These are phyloP conservation scores for Drosophila pectinifera DNA, from an alignment of 1,140 invertebrate species.

Conservation along the genomic window DNA sequence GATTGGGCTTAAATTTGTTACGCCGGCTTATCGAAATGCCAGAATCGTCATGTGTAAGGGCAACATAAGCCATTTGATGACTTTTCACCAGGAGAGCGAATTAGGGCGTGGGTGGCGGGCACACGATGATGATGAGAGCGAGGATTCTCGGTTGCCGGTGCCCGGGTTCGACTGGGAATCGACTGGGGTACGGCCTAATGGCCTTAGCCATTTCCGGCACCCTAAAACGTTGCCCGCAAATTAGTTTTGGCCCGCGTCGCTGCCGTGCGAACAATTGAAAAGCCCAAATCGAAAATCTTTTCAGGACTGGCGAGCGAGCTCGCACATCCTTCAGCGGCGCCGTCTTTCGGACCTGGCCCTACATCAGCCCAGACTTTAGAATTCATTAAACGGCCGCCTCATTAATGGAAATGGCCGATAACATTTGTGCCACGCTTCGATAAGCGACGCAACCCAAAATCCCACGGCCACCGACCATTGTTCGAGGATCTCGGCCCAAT, in stretches of 20 bases:
- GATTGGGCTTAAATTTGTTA: slow-evolving; percentile 72
- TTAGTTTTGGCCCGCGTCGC: slow-evolving; percentile 69
- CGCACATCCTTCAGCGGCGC: slow-evolving; percentile 61
- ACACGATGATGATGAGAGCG: slow-evolving; percentile 9
- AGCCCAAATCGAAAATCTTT: slow-evolving; percentile 80
- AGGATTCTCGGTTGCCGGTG: slow-evolving; percentile 10
- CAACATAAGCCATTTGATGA: slow-evolving; percentile 77
- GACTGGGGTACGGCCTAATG: slow-evolving; percentile 59
- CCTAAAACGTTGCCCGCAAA: slow-evolving; percentile 79
- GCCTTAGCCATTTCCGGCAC: slow-evolving; percentile 78
- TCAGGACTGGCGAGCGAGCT: slow-evolving; percentile 42
- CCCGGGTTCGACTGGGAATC: slow-evolving; percentile 17
- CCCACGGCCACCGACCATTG: slow-evolving; percentile 52
- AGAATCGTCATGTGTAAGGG: slow-evolving; percentile 73
- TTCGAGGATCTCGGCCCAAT: slow-evolving; percentile 67
- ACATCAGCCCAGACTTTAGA: slow-evolving; percentile 69
- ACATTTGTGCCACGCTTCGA: slow-evolving; percentile 80
- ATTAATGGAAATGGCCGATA: slow-evolving; percentile 84
- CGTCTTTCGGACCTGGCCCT: slow-evolving; percentile 7
- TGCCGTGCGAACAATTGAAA: slow-evolving; percentile 79
- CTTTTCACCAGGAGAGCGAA: slow-evolving; percentile 38
- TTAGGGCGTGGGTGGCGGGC: slow-evolving; percentile 15
- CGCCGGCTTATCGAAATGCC: slow-evolving; percentile 74
- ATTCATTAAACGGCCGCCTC: slow-evolving; percentile 81
- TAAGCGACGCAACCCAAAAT: slow-evolving; percentile 65